phyloP scores from a whole-genome alignment of 1,140 invertebrate genomes.

The Lepidurus apus region DNA sequence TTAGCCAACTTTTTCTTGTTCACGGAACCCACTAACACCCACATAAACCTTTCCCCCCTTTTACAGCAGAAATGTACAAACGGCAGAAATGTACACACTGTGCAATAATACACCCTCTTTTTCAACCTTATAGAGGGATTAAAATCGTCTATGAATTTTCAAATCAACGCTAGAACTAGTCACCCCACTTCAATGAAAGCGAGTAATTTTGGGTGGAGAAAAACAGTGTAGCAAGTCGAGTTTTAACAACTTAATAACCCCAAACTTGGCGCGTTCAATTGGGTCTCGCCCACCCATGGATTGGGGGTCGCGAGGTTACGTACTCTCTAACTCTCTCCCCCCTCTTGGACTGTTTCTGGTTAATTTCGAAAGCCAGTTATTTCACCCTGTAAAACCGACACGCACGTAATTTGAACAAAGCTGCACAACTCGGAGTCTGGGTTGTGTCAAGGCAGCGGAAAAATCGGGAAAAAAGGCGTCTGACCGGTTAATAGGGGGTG shows the following conservation, averaged over 20 bases:
- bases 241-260: not conserved
- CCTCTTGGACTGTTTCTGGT: constrained; percentile 1
- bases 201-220: not conserved
- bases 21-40: not conserved
- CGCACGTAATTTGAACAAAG: constrained; percentile 3
- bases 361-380: not conserved
- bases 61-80: not conserved
- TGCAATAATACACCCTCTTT: not conserved
- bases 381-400: not conserved
- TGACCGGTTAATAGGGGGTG: not conserved
- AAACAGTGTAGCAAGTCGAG: not conserved
- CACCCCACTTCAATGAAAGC: not conserved
- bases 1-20: not conserved
- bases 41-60: not conserved
- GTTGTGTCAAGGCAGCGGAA: not conserved
- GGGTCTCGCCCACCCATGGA: not conserved
- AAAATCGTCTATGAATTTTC: no score
- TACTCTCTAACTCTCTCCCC: not conserved
- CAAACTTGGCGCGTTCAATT: not conserved
- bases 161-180: not conserved
- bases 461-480: not conserved
- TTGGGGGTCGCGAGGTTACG: not conserved
- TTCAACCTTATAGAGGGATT: no score
- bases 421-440: not conserved
- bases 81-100: not conserved